A percentile compares a stretch with the other conserved stretches of the same genome.
phyloP scores from a whole-genome alignment of 2,113 vertebrate species.

The Tragelaphus buxtoni region DNA sequence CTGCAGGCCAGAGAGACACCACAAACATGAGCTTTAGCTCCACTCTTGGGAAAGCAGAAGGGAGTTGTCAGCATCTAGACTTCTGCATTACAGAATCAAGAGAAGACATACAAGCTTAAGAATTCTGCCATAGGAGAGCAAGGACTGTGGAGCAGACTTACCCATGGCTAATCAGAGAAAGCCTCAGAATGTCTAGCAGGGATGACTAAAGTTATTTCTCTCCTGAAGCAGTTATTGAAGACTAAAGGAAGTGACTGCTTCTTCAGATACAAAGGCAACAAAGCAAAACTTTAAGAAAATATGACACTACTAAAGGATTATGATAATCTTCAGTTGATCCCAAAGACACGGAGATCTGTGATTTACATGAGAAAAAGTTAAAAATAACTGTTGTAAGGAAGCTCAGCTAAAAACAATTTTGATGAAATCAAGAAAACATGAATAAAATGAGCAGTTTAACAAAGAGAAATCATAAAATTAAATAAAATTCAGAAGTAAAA shows the following conservation, averaged over 20 bases:
- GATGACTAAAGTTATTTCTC: neutral
- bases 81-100: neutral
- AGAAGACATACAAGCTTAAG: neutral
- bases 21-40: neutral
- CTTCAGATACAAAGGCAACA: neutral
- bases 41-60: neutral
- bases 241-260: neutral
- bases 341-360: neutral
- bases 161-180: neutral
- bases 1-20: neutral
- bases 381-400: neutral
- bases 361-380: neutral
- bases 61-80: neutral
- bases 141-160: neutral
- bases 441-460: neutral
- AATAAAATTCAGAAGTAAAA: neutral
- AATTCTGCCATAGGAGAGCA: neutral
- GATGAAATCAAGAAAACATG: neutral
- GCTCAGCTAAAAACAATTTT: neutral
- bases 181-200: neutral
- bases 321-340: neutral
- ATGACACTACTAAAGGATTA: neutral
- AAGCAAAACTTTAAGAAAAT: neutral
- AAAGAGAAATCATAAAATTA: neutral
- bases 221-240: neutral